These are phyloP conservation scores for Scaptodrosophila lebanonensis DNA, from an alignment of 1,140 invertebrate genomes.

Conservation along the genomic window DNA sequence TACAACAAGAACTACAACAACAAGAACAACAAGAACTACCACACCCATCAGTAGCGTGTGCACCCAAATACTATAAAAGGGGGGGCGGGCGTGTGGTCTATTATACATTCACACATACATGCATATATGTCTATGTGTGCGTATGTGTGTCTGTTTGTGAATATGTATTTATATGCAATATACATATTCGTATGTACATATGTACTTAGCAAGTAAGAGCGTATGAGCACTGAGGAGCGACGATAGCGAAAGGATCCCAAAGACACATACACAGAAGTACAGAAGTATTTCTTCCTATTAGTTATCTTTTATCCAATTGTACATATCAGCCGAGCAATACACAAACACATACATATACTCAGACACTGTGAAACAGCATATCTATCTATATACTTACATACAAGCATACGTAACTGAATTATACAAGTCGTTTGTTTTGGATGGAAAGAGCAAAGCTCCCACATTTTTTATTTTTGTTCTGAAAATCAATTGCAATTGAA, in stretches of 20 bases:
- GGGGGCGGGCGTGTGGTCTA: constrained; percentile 4
- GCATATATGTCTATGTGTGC: constrained; percentile 13
- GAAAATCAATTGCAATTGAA: too few relatives aligned
- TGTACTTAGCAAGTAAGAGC: constrained; percentile 3
- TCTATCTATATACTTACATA: constrained; percentile 41
- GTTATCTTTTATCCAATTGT: constrained; percentile 40
- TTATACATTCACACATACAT: constrained; percentile 1
- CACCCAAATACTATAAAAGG: constrained; percentile 20
- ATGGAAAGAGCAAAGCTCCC: too few relatives aligned
- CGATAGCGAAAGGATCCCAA: too few relatives aligned
- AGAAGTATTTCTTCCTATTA: too few relatives aligned
- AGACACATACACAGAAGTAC: too few relatives aligned
- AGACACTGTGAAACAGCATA: constrained; percentile 28
- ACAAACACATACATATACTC: constrained; percentile 6
- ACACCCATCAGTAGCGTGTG: constrained; percentile 48
- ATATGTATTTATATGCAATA: constrained; percentile 44
- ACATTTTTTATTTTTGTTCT: too few relatives aligned
- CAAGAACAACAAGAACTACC: constrained; percentile 36
- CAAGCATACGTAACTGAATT: too few relatives aligned
- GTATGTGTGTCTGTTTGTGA: constrained; percentile 14
- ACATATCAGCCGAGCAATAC: constrained; percentile 38
- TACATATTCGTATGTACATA: constrained; percentile 5
- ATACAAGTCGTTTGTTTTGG: too few relatives aligned
- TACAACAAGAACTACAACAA: constrained; percentile 34
- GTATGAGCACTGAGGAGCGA: too few relatives aligned